Base-by-base conservation (phyloP, 2,113 vertebrate genomes). In the Tauraco erythrolophus region DNA sequence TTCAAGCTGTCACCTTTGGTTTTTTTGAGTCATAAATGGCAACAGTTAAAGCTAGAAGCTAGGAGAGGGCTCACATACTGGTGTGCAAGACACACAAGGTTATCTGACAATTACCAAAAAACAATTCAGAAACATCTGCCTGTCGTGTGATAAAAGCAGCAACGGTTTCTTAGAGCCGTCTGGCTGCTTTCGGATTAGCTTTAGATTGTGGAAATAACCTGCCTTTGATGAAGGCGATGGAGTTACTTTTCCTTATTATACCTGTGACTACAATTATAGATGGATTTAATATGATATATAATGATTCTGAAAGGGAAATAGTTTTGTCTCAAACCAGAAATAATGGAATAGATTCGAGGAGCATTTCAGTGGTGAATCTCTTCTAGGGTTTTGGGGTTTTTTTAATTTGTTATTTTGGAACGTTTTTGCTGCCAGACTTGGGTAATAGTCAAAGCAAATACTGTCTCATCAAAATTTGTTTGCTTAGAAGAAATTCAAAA, bases 51-150 rank as follows among this genome's bases (percentile, higher is more conserved):
- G 35, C 48, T 70, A 33, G 61, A 85, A 56, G 66, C 39, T 76
- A 24, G 71, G 78, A 86, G 50, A 68, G 79, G 62, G 50, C 60
- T 95, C 79, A 25, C 30, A 21, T 33, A 58, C 33, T 18, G 39
- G 25, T 90, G 50, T 54, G 41, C 43, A 17, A 89, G 78, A 41
- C 8, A 23, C 0, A 1, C 25, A 80, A 94, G 83, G 89, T 95
- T 94, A 95, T 96, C 78, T 90, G 84, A 78, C 89, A 92, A 93
- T 91, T 89, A 69, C 85, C 41, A 65, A 72, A 72, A 84, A 69
- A 24, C 51, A 58, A 62, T 82, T 94, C 37, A 54, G 89, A 77
- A 96, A 74, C 92, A 95, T 88, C 88, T 95, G 90, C n/a, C 8
- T n/a, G 35, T 51, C 74, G 18, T 57, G 80, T 39, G 86, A 93